Base-by-base conservation (phyloP, 2,888 invertebrate genomes). In the Zele albiditarsus region DNA sequence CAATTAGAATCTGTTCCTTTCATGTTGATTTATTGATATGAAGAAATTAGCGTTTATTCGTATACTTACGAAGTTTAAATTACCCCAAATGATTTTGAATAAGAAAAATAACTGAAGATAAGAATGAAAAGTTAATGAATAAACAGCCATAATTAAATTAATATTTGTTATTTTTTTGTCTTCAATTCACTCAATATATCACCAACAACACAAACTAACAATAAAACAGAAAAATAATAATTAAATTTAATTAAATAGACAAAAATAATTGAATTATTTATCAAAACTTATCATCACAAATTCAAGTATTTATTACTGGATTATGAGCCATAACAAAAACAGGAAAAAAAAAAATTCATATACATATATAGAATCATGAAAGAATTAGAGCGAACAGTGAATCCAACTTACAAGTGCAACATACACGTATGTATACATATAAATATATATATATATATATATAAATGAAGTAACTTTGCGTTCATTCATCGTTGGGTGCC, bases 401-500 rank as follows among this genome's bases (percentile, higher is more conserved):
- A 53, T 53, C 20, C 53, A 53, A 20, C 20, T 53, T 53, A 53
- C 23, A 16, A 71, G 28, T 46, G 71, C 42, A 57, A 28, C 12
- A 31, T 23, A 69, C 12, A 28, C 23, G 20, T 25, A 60, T 27
- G 25, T 16, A 60, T 60, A 14, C 12, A 27, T 60, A 27, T 27
- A 62, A 6, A 27, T 16, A 46, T 1, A 46, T 25, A 23, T 10
- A 28, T 65, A 57, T 65, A 53, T 27, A 33, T 31, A 65, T 53
- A 28, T 33, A 33, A 33, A 67, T 60, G 71, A 62, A 75, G 53
- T 49, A 75, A 66, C 67, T 71, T 75, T 67, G 71, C 66, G 75
- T 75, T 75, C 75, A 75, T 75, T 75, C 75, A 75, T 75, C 68
- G 75, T 71, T 62, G 66, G 46, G 62, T 38, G 71, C 71, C 71